Base-by-base conservation (phyloP, 1,140 invertebrate species). In the Marisa cornuarietis region DNA sequence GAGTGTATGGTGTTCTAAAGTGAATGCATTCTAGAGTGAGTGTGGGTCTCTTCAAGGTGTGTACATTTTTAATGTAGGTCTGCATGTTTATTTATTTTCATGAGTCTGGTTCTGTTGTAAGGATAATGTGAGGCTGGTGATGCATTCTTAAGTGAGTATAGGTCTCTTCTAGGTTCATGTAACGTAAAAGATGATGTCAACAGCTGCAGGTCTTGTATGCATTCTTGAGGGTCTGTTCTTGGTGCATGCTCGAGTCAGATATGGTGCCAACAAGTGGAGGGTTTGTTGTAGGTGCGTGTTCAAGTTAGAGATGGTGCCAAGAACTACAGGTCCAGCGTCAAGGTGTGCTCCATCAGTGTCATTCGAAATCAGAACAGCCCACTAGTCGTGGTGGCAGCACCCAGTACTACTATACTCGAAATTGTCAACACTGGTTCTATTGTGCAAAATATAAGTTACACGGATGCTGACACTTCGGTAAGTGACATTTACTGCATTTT, bases 261-360 rank as follows among this genome's bases (percentile, higher is more conserved):
- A 85, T 78, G 82, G 79, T 13, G 82, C 81, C 14, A 75, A 65
- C 11, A 81, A 83, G 51, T 11, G 63, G 3, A 54, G 77, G 58
- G 62, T 63, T 6, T 68, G 65, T 68, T 68, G 6, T n/a, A 31
- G 22, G 65, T 68, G 6, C 26, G 65, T n/a, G 65, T 68, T n/a
- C 11, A 31, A 24, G 22, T 14, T n/a, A 24, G 65, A 66, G 82
- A 85, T 78, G 82, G 79, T 13, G 82, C 81, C 14, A 75, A 65
- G 9, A 81, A 83, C 61, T 11, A 63, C 7, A 54, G 77, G 58
- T 95, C 95, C 71, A 95, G 96, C 9, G 94, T 94, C 11, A 95
- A 95, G 49, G 96, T 94, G 18, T 82, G 84, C 9, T 51, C 54
- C 9, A 78, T 87, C 0, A 81, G 80, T 77, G 83, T 87, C 11